phyloP scores from a whole-genome alignment of 2,113 vertebrate genomes.

The Empidonax alnorum region DNA sequence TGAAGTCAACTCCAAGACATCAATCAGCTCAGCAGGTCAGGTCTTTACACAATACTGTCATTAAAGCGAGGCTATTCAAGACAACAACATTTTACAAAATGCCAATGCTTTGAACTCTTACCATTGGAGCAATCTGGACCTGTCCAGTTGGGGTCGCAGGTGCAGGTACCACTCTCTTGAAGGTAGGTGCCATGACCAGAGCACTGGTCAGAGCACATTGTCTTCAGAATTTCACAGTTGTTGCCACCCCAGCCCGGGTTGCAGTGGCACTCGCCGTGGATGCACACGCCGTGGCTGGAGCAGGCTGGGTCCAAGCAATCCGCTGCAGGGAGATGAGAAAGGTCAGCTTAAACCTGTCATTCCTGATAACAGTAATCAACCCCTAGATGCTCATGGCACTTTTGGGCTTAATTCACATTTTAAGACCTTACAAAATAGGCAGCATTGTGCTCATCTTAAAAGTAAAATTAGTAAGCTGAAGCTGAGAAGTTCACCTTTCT shows the following conservation, averaged over 20 bases:
- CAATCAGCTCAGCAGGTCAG: not conserved
- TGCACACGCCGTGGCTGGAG: conserved; percentile 90
- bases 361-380: not conserved
- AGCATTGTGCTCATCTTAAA: not conserved
- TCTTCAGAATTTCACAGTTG: conserved; percentile 92
- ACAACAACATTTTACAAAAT: not conserved
- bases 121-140: conserved; percentile 95
- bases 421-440: not conserved
- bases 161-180: conserved; percentile 89
- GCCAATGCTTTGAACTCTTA: conserved; percentile 63
- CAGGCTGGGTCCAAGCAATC: conserved; percentile 94
- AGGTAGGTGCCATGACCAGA: conserved; percentile 92
- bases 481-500: not conserved
- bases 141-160: conserved; percentile 92
- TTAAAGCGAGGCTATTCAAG: not conserved
- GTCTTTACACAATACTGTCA: not conserved
- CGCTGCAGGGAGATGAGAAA: conserved; percentile 72
- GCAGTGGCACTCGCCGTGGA: conserved; percentile 95
- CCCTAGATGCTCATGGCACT: not conserved
- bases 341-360: not conserved
- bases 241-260: conserved; percentile 92
- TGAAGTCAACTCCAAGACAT: not conserved
- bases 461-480: not conserved
- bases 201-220: conserved; percentile 94
- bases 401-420: not conserved